Conservation (phyloP, 1,140 invertebrate species). For the Micrasema longulum region DNA sequence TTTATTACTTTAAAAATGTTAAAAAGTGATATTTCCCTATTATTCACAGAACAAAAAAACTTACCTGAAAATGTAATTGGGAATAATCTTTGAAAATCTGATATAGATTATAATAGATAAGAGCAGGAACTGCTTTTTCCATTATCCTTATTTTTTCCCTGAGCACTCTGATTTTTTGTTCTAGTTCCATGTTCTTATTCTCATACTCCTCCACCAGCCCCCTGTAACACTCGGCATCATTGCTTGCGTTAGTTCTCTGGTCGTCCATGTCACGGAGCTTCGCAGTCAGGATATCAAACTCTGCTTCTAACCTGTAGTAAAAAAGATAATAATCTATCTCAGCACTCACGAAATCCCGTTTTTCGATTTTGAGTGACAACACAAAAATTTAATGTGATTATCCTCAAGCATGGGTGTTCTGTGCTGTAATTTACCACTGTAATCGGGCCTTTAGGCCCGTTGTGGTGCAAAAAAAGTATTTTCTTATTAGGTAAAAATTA, state of each 20-base stretch:
- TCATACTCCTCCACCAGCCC: conserved; percentile 70
- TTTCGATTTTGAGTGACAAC: too few relatives aligned
- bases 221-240: conserved; percentile 64
- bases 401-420: too few relatives aligned
- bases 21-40: too few relatives aligned
- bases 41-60: too few relatives aligned
- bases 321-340: neutral
- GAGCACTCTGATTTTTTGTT: conserved; percentile 69
- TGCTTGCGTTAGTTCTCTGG: conserved; percentile 67
- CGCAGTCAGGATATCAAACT: conserved; percentile 65
- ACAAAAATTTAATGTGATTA: too few relatives aligned
- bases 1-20: too few relatives aligned
- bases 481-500: too few relatives aligned
- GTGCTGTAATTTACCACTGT: too few relatives aligned
- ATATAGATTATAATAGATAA: conserved; percentile 74
- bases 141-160: conserved; percentile 71
- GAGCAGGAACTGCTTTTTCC: conserved; percentile 73
- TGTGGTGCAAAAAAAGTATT: too few relatives aligned
- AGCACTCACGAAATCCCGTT: too few relatives aligned
- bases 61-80: conserved; percentile 47
- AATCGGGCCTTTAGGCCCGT: too few relatives aligned
- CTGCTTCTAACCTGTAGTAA: conserved; percentile 63
- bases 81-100: conserved; percentile 54
- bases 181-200: conserved; percentile 58
- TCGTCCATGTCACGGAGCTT: conserved; percentile 69